phyloP scores from a whole-genome alignment of 2,113 vertebrate species.

The Notechis scutatus region DNA sequence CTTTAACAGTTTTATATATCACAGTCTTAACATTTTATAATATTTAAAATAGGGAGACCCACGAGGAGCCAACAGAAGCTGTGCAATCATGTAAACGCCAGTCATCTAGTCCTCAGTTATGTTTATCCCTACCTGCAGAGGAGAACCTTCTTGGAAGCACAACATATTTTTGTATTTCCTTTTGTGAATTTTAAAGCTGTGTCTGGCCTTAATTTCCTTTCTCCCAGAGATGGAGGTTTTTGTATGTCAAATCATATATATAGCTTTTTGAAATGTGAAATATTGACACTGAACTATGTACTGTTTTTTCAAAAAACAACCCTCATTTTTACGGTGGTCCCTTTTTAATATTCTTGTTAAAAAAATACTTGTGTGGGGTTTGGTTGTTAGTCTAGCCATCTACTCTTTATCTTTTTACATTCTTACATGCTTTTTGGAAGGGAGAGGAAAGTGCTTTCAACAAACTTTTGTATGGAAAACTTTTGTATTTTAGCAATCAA shows the following conservation, averaged over 20 bases:
- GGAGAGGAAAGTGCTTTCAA: conserved; percentile 51
- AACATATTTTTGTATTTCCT: conserved; percentile 69
- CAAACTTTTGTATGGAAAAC: conserved; percentile 61
- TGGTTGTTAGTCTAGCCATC: conserved; percentile 46
- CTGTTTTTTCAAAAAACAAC: conserved; percentile 49
- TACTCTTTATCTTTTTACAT: conserved; percentile 59
- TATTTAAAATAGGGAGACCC: conserved; percentile 68
- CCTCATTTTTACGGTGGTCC: conserved; percentile 47
- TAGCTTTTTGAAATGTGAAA: conserved; percentile 63
- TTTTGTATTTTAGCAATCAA: conserved; percentile 59
- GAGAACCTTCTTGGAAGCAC: conserved; percentile 74
- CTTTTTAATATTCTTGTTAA: conserved; percentile 57
- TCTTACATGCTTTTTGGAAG: conserved; percentile 66
- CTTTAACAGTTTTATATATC: neutral
- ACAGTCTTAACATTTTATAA: neutral
- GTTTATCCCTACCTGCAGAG: conserved; percentile 60
- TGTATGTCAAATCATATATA: conserved; percentile 60
- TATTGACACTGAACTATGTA: conserved; percentile 52
- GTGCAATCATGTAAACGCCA: conserved; percentile 80
- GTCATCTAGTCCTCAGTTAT: conserved; percentile 44
- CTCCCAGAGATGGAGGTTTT: conserved; percentile 58
- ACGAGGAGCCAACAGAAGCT: conserved; percentile 66
- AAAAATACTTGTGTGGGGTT: conserved; percentile 58
- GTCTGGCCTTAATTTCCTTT: conserved; percentile 74
- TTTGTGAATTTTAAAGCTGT: conserved; percentile 70